Evolutionary conservation across 2,797 vertebrate genomes (phyloP).

Genomic region (Halcyon chelicuti): DNA sequence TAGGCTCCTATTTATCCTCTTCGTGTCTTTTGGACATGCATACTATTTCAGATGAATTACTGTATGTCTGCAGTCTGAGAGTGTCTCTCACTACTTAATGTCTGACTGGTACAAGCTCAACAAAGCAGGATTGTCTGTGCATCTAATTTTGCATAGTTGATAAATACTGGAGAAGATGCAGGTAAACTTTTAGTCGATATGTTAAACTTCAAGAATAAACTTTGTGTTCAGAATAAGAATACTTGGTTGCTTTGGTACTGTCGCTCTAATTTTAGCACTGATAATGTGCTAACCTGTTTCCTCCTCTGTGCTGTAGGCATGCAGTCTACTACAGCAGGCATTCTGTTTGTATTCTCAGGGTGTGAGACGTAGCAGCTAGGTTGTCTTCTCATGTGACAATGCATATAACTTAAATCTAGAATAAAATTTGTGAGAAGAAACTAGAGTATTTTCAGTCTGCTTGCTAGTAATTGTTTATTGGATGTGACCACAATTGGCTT

Average conservation of each 20-base stretch:
- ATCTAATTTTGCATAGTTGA: not conserved
- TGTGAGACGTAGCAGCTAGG: not conserved
- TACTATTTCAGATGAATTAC: not conserved
- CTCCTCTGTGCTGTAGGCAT: not conserved
- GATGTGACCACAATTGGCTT: not conserved
- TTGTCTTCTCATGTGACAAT: not conserved
- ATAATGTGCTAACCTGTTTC: not conserved
- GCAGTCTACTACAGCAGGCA: not conserved
- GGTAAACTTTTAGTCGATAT: not conserved
- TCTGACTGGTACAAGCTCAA: not conserved
- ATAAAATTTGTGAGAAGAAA: not conserved
- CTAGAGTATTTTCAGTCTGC: not conserved
- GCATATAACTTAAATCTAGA: not conserved
- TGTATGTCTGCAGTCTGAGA: not conserved
- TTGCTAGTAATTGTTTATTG: not conserved
- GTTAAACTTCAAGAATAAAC: not conserved
- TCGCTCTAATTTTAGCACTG: not conserved
- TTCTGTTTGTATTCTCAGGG: not conserved
- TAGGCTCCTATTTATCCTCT: not conserved
- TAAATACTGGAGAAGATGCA: not conserved
- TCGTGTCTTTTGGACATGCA: not conserved
- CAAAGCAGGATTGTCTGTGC: not conserved
- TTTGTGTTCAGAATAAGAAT: not conserved
- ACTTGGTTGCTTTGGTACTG: not conserved
- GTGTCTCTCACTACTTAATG: not conserved